A percentile compares a stretch with the other conserved stretches of the same genome.
Conservation (phyloP, 1,140 invertebrate species). For the Dreissena polymorpha region DNA sequence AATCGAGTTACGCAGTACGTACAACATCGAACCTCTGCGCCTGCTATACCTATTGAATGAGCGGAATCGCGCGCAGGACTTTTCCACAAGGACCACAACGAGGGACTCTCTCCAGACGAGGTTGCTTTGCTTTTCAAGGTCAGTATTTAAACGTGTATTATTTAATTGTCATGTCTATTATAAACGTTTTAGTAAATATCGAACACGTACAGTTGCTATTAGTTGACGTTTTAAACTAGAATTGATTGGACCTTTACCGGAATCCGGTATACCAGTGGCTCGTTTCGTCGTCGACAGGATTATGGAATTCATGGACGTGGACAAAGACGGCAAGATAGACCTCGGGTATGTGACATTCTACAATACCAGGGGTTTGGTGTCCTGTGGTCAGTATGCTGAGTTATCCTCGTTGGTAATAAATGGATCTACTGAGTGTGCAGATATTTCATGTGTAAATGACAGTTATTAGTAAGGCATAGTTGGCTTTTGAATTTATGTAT, state of each 20-base stretch:
- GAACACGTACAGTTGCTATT: no score
- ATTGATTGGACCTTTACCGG: constrained; percentile 36
- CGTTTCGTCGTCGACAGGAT: constrained; percentile 64
- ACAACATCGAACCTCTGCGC: constrained; percentile 67
- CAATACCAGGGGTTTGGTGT: neutral
- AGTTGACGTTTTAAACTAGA: no score
- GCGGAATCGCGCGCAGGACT: constrained; percentile 66
- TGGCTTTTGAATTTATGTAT: no score
- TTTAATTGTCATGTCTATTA: no score
- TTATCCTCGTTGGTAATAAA: no score
- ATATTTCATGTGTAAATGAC: no score
- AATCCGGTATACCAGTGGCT: constrained; percentile 65
- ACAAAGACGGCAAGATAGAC: constrained; percentile 66
- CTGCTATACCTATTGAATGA: constrained; percentile 68
- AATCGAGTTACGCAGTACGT: constrained; percentile 45
- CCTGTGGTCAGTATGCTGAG: no score
- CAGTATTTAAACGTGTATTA: neutral
- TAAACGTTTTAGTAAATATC: no score
- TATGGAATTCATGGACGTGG: constrained; percentile 67
- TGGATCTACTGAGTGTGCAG: no score
- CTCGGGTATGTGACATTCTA: constrained; percentile 53
- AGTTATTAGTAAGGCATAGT: no score
- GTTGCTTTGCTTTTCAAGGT: constrained; percentile 63
- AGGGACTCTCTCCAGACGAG: constrained; percentile 61
- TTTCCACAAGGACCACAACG: constrained; percentile 69